Evolutionary conservation across 2,113 vertebrate genomes (phyloP).

Genomic region (Mus musculus): DNA sequence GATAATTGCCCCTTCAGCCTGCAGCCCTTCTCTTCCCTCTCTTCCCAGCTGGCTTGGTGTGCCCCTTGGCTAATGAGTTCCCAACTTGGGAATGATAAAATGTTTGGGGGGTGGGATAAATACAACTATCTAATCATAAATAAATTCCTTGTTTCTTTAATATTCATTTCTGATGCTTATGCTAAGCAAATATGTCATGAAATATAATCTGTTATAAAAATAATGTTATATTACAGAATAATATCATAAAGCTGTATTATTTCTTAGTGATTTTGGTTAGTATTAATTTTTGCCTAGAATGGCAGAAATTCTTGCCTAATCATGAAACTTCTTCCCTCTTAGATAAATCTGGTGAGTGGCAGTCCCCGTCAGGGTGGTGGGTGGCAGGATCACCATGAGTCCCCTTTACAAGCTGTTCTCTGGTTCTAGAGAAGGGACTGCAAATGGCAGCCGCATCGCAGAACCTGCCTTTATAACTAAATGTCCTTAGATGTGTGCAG

Average conservation of each 20-base stretch:
- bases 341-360: neutral
- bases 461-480: constrained; percentile 21
- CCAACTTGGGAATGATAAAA: neutral
- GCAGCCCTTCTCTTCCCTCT: neutral
- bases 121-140: neutral
- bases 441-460: neutral
- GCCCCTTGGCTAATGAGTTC: neutral
- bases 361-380: neutral
- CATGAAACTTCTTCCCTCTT: neutral
- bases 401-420: neutral
- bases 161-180: constrained; percentile 39
- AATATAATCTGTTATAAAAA: neutral
- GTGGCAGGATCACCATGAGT: neutral
- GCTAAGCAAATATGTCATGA: neutral
- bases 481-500: neutral
- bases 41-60: neutral
- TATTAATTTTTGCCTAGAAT: constrained; percentile 40
- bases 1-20: neutral
- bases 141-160: constrained; percentile 42
- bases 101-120: neutral
- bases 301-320: constrained; percentile 51
- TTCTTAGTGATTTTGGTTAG: constrained; percentile 31
- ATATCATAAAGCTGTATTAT: neutral
- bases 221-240: neutral
- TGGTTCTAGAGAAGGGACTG: neutral